Evolutionary conservation across 2,888 invertebrate genomes (phyloP).

Genomic region (Alviniconcha strummeri): DNA sequence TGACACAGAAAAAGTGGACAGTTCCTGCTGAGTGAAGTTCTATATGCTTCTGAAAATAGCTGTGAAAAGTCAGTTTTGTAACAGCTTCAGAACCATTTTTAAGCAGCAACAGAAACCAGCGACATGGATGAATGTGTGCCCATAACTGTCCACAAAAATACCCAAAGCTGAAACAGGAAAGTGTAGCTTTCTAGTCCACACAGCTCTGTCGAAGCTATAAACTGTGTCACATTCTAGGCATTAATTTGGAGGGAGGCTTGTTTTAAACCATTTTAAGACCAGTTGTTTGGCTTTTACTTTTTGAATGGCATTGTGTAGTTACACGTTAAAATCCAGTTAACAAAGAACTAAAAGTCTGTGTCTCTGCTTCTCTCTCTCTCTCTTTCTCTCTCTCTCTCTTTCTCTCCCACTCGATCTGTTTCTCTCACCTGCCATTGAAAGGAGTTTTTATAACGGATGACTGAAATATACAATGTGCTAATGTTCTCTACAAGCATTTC

Average conservation of each 20-base stretch:
- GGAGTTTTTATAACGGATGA: neutral
- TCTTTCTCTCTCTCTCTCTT: neutral
- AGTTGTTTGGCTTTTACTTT: neutral
- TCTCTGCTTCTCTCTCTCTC: neutral
- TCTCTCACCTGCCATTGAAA: neutral
- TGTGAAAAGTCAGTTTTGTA: too few species aligned
- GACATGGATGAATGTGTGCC: neutral
- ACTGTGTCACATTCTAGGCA: neutral
- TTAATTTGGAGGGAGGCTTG: neutral
- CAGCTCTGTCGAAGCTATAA: neutral
- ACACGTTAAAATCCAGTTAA: too few species aligned
- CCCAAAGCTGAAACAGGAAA: neutral
- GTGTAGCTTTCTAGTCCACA: neutral
- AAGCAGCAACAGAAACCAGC: too few species aligned
- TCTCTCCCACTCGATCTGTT: slow-evolving; percentile 16
- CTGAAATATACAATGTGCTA: neutral
- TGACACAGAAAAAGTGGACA: too few species aligned
- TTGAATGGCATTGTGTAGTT: too few species aligned
- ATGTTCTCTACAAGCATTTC: neutral
- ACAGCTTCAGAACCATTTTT: too few species aligned
- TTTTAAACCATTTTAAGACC: neutral
- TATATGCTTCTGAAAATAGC: too few species aligned
- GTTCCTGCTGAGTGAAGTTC: too few species aligned
- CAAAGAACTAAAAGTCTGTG: too few species aligned
- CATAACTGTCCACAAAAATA: neutral